Base-by-base conservation (phyloP, 2,797 vertebrate genomes). In the Morus bassanus region DNA sequence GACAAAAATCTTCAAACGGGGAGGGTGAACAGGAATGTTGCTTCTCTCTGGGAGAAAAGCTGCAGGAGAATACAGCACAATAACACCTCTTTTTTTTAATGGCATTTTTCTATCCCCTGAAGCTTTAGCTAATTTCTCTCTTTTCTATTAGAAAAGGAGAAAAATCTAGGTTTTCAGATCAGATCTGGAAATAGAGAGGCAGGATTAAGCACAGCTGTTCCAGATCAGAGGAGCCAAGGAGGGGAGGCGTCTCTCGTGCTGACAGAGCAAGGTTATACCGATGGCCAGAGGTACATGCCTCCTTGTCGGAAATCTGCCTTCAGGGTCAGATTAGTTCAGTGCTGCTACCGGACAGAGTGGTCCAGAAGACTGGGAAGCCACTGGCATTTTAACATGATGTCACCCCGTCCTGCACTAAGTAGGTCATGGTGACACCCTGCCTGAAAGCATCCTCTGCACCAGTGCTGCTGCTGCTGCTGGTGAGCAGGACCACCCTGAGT, bases 111-210 rank as follows among this genome's bases (percentile, higher is more conserved):
- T 23, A 7, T 72, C 41, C 89, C 76, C 82, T 64, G 80, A 84
- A 93, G 88, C 85, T 88, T 75, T 10, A 46, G 88, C 65, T 78
- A 4, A 76, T 88, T 93, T 80, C 83, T 77, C 43, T 80, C 43
- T 56, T 59, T 78, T 60, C 80, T 85, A 27, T 75, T 39, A 57
- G 67, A 35, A 54, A 69, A 88, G 39, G 65, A 84, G 65, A 51
- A 80, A 53, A 79, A 96, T 85, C 33, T 91, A 61, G 94, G 95
- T 95, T 96, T 96, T 73, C 61, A 30, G 93, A 65, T 35, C 95
- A 91, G 91, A 18, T 64, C 74, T 89, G 96, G 61, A 45, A 91
- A 63, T 7, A 77, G 74, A 64, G 91, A 46, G 82, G 54, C 57
- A 12, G 91, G 89, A 68, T 11, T 7, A 27, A 27, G 85, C 88